These are phyloP conservation scores for Pseudomugil tenellus DNA, from an alignment of 2,797 vertebrate species.

Conservation along the genomic window DNA sequence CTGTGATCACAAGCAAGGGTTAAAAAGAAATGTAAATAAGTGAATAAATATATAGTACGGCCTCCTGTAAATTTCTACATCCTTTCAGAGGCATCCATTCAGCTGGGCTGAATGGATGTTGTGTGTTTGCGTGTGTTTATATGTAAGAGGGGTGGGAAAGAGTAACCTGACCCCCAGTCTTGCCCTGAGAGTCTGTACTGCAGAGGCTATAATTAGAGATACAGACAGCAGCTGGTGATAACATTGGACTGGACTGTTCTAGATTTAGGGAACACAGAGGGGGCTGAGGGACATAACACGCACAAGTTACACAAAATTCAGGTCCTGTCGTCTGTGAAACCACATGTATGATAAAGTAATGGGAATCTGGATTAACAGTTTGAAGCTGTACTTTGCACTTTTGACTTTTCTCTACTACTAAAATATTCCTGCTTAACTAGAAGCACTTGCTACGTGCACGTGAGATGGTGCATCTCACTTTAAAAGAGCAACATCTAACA, in stretches of 20 bases:
- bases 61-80: slow-evolving; percentile 39
- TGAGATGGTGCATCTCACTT: neutral
- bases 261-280: slow-evolving; percentile 65
- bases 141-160: slow-evolving; percentile 39
- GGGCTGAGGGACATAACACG: slow-evolving; percentile 23
- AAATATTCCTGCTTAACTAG: neutral
- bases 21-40: slow-evolving; percentile 57
- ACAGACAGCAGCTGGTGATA: slow-evolving; percentile 74
- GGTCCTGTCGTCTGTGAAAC: slow-evolving; percentile 1
- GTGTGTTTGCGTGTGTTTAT: slow-evolving; percentile 17
- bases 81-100: slow-evolving; percentile 42
- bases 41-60: slow-evolving; percentile 46
- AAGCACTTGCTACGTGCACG: neutral
- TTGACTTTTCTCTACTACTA: neutral
- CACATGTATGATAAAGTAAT: neutral
- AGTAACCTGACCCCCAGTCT: slow-evolving; percentile 75
- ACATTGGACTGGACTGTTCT: slow-evolving; percentile 57
- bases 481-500: neutral
- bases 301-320: neutral
- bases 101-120: slow-evolving; percentile 36
- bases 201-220: slow-evolving; percentile 75
- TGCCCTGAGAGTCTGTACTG: slow-evolving; percentile 68
- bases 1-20: slow-evolving; percentile 37
- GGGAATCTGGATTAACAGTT: neutral
- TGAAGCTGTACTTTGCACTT: neutral